A percentile compares a stretch with the other conserved stretches of the same genome.
These are phyloP conservation scores for Masticophis lateralis DNA, from an alignment of 2,797 vertebrate species.

Conservation along the genomic window DNA sequence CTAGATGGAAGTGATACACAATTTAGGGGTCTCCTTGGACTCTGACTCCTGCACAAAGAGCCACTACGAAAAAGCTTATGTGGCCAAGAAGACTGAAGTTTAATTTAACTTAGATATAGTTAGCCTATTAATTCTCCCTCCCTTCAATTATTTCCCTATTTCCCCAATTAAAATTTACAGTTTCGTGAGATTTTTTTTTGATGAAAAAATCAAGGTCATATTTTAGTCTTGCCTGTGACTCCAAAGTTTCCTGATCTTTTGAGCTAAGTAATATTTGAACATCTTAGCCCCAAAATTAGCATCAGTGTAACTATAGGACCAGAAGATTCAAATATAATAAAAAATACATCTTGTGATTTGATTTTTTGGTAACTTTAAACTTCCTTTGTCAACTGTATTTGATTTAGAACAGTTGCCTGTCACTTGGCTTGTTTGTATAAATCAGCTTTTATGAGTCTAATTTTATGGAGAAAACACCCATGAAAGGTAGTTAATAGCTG, in stretches of 20 bases:
- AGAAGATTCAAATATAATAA: not conserved
- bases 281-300: not conserved
- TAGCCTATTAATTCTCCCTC: not conserved
- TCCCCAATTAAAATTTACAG: not conserved
- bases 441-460: conserved; percentile 11
- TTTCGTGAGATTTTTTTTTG: not conserved
- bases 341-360: not conserved
- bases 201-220: not conserved
- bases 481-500: not conserved
- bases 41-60: not conserved
- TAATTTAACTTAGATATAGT: not conserved
- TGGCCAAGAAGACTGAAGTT: not conserved
- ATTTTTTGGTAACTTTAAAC: not conserved
- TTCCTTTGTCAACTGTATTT: not conserved
- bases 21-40: not conserved
- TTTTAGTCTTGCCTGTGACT: not conserved
- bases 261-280: not conserved
- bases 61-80: not conserved
- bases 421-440: not conserved
- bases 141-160: not conserved
- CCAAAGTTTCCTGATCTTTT: not conserved
- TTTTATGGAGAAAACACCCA: conserved; percentile 10
- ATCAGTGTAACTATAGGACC: not conserved
- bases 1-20: not conserved
- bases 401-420: not conserved